These are phyloP conservation scores for Habrosyne pyritoides DNA, from an alignment of 2,888 invertebrate genomes.

Conservation along the genomic window DNA sequence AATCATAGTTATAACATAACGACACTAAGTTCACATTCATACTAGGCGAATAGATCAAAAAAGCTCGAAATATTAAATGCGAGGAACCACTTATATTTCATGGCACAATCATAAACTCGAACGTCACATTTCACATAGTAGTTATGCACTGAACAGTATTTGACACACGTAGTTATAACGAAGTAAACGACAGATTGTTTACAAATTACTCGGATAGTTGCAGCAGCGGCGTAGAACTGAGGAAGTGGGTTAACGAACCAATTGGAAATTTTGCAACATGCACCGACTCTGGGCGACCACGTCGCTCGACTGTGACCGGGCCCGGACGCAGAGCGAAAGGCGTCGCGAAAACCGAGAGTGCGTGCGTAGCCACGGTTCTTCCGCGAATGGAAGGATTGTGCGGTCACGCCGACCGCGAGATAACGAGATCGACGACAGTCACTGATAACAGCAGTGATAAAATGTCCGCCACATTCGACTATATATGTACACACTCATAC, in stretches of 20 bases:
- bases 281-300: constrained; percentile 56
- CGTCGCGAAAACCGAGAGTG: constrained; percentile 72
- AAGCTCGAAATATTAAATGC: constrained; percentile 18
- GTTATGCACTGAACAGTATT: constrained; percentile 24
- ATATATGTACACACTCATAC: constrained; percentile 20
- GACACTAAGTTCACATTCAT: constrained; percentile 34
- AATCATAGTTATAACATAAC: constrained; percentile 8
- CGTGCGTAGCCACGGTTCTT: constrained; percentile 65
- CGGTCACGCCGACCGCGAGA: constrained; percentile 65
- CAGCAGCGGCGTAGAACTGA: constrained; percentile 45
- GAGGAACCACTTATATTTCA: neutral
- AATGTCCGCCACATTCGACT: constrained; percentile 42
- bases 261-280: constrained; percentile 73
- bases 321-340: constrained; percentile 70
- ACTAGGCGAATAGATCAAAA: constrained; percentile 18
- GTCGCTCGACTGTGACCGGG: constrained; percentile 63
- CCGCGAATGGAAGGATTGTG: constrained; percentile 72
- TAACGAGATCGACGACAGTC: constrained; percentile 70
- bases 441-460: constrained; percentile 73
- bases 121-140: too few relatives aligned
- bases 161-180: constrained; percentile 28
- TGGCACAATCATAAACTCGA: neutral
- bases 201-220: constrained; percentile 51
- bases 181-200: constrained; percentile 47
- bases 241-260: constrained; percentile 73